phyloP scores from a whole-genome alignment of 2,888 invertebrate species.

The Tachina grossa region DNA sequence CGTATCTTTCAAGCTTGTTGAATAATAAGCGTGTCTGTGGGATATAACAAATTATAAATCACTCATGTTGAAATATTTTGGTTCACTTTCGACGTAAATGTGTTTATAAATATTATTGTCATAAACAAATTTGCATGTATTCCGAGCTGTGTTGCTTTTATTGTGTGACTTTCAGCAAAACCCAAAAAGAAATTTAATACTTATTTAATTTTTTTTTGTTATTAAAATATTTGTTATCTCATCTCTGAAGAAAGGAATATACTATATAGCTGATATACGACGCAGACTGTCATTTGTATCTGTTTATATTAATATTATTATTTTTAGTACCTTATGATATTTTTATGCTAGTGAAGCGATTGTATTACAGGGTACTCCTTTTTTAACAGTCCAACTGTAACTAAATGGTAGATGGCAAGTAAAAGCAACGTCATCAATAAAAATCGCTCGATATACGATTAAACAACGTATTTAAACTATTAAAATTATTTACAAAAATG shows the following conservation, averaged over 20 bases:
- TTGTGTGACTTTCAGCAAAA: conserved; percentile 33
- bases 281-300: not conserved
- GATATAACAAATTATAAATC: conserved; percentile 60
- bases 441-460: too few species aligned
- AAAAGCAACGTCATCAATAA: too few species aligned
- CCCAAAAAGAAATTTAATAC: conserved; percentile 56
- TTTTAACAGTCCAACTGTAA: too few species aligned
- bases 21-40: not conserved
- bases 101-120: conserved; percentile 67
- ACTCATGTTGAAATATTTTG: conserved; percentile 66
- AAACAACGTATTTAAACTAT: too few species aligned
- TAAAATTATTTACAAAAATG: too few species aligned
- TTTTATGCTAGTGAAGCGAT: too few species aligned
- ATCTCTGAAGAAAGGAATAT: conserved; percentile 25
- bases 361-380: too few species aligned
- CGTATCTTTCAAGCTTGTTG: not conserved
- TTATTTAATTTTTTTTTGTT: not conserved
- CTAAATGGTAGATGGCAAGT: too few species aligned
- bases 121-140: conserved; percentile 40
- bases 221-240: not conserved
- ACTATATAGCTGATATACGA: conserved; percentile 12
- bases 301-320: too few species aligned
- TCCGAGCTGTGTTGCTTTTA: not conserved
- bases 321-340: too few species aligned
- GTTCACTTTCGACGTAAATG: conserved; percentile 69